Conservation (phyloP, 2,797 vertebrate species). For the Gambelia wislizenii region DNA sequence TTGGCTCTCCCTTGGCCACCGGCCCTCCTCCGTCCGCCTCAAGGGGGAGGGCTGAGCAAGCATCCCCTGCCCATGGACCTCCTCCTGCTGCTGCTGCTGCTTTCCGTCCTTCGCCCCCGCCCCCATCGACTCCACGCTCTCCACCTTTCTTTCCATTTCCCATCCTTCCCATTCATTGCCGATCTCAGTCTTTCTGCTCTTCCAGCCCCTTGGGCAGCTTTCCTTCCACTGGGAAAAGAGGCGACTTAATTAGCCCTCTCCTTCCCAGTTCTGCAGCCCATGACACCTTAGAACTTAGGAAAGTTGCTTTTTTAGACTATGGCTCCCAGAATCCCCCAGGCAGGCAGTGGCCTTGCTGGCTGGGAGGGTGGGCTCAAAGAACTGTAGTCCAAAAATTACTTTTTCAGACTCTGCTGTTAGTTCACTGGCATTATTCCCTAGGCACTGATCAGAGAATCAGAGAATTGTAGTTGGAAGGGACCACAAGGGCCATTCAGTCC, state of each 20-base stretch:
- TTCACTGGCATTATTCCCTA: too few relatives aligned
- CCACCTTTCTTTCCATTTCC: background rate
- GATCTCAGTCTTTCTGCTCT: background rate
- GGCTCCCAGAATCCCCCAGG: background rate
- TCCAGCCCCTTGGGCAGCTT: background rate
- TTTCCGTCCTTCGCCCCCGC: constrained; percentile 17
- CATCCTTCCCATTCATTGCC: background rate
- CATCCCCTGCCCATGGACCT: constrained; percentile 1
- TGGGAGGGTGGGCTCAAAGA: background rate
- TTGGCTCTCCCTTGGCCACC: background rate
- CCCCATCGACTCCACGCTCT: background rate
- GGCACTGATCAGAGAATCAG: background rate
- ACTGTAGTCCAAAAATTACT: background rate
- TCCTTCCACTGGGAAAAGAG: background rate
- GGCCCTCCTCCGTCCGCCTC: background rate
- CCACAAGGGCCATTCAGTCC: too few relatives aligned
- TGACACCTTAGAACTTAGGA: too few relatives aligned
- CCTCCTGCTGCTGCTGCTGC: background rate
- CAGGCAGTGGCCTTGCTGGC: background rate
- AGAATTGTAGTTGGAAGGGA: too few relatives aligned
- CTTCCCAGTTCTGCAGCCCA: background rate
- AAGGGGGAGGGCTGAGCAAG: background rate
- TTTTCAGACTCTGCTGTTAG: background rate
- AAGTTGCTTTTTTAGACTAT: background rate
- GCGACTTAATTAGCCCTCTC: background rate